Percentiles rank a stretch among this genome's conserved stretches.
Conservation (phyloP, 2,113 vertebrate genomes). For the Cyanoramphus novaezelandiae region DNA sequence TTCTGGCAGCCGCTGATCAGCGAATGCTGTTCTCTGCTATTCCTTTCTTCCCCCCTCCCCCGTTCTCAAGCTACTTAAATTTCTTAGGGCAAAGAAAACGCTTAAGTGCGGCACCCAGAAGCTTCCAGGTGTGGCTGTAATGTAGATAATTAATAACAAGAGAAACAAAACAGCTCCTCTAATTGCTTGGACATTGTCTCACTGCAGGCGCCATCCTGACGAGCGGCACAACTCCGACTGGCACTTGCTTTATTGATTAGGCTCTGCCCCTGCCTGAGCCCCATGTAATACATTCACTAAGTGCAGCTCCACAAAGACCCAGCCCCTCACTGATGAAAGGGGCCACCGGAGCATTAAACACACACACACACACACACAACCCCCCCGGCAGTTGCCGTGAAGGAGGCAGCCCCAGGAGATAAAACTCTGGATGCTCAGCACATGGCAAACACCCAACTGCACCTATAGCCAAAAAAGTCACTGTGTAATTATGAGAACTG, state of each 20-base stretch:
- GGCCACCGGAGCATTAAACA: neutral
- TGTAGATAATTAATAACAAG: neutral
- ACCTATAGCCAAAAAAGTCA: neutral
- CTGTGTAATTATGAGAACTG: neutral
- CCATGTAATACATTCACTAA: accelerated
- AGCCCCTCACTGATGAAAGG: neutral
- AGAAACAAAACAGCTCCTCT: neutral
- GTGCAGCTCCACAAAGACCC: neutral
- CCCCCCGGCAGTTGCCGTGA: neutral
- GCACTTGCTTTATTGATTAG: neutral
- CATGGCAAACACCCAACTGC: neutral
- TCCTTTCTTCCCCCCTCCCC: neutral
- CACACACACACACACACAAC: no score
- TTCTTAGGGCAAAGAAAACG: neutral
- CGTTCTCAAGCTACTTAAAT: neutral
- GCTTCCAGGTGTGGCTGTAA: neutral
- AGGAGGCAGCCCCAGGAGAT: neutral
- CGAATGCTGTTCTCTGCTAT: neutral
- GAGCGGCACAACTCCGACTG: neutral
- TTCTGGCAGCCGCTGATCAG: neutral
- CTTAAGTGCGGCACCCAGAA: neutral
- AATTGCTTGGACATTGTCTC: neutral
- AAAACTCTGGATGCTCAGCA: neutral
- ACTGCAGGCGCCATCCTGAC: neutral
- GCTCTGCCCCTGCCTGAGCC: neutral